Conservation (phyloP, 2,888 invertebrate genomes). For the Drosophila flavopinicola region DNA sequence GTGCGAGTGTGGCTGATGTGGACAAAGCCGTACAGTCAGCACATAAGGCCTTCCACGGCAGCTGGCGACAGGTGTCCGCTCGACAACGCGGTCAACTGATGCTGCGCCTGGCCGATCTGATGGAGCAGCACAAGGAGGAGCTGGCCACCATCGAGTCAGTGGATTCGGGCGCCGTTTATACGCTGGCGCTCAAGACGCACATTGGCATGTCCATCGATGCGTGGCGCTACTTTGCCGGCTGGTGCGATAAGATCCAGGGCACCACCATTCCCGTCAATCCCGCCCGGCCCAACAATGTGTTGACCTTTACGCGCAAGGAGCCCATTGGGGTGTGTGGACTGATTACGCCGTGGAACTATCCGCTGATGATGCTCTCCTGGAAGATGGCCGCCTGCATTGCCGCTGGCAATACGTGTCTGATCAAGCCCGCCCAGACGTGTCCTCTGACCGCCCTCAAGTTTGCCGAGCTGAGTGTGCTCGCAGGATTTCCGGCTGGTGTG, state of each 20-base stretch:
- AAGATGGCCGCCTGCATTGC: constrained; percentile 99
- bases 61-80: constrained; percentile 97
- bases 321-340: constrained; percentile 97
- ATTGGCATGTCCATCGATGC: constrained; percentile 99
- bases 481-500: constrained; percentile 98
- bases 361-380: constrained; percentile 99
- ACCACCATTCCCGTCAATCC: constrained; percentile 95
- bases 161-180: constrained; percentile 98
- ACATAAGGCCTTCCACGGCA: constrained; percentile 94
- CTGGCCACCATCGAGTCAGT: constrained; percentile 96
- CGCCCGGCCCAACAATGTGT: constrained; percentile 95
- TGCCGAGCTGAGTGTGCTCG: constrained; percentile 93
- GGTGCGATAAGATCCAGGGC: constrained; percentile 98
- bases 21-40: constrained; percentile 95
- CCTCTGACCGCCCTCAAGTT: constrained; percentile 97
- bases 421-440: constrained; percentile 97
- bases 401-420: constrained; percentile 97
- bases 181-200: constrained; percentile 97
- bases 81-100: constrained; percentile 94
- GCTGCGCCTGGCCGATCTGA: constrained; percentile 95
- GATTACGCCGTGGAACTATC: constrained; percentile 99
- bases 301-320: constrained; percentile 94
- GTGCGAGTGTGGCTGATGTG: constrained; percentile 92
- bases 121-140: constrained; percentile 97
- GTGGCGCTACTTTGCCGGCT: constrained; percentile 98